Evolutionary conservation across 2,113 vertebrate genomes (phyloP).

Genomic region (Phocoena sinus): DNA sequence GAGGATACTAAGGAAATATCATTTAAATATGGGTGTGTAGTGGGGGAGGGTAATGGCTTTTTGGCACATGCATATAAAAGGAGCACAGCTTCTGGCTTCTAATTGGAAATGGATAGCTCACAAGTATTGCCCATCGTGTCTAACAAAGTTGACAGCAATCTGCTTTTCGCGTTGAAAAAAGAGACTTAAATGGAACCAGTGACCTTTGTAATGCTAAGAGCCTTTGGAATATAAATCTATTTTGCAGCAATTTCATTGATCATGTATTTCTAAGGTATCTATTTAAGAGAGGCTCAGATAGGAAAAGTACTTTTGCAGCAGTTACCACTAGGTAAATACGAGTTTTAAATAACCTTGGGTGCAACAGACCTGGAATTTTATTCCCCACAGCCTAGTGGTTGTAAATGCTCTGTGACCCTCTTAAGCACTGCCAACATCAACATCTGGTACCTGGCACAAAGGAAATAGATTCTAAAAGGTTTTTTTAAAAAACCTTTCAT

Average conservation of each 20-base stretch:
- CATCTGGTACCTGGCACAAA: slow-evolving; percentile 78
- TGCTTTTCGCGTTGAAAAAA: slow-evolving; percentile 38
- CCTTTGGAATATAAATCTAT: neutral
- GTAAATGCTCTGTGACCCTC: slow-evolving; percentile 68
- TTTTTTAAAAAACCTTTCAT: slow-evolving; percentile 52
- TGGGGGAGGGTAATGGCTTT: neutral
- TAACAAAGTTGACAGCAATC: neutral
- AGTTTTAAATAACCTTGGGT: slow-evolving; percentile 69
- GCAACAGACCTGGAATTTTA: slow-evolving; percentile 70
- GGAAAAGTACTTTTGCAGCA: slow-evolving; percentile 63
- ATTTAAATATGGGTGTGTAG: neutral
- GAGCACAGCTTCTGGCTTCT: neutral
- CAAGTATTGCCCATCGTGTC: neutral
- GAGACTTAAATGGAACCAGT: neutral
- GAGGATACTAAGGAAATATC: slow-evolving; percentile 10
- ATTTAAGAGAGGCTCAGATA: slow-evolving; percentile 29
- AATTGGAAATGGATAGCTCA: neutral
- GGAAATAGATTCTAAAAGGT: slow-evolving; percentile 67
- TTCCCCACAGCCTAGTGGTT: slow-evolving; percentile 61
- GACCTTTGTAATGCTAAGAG: neutral
- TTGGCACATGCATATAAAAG: neutral
- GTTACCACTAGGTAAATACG: slow-evolving; percentile 47
- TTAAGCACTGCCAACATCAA: slow-evolving; percentile 77
- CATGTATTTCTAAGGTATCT: neutral
- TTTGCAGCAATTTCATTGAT: slow-evolving; percentile 58